Base-by-base conservation (phyloP, 1,140 invertebrate genomes). In the Bicyclus anynana region DNA sequence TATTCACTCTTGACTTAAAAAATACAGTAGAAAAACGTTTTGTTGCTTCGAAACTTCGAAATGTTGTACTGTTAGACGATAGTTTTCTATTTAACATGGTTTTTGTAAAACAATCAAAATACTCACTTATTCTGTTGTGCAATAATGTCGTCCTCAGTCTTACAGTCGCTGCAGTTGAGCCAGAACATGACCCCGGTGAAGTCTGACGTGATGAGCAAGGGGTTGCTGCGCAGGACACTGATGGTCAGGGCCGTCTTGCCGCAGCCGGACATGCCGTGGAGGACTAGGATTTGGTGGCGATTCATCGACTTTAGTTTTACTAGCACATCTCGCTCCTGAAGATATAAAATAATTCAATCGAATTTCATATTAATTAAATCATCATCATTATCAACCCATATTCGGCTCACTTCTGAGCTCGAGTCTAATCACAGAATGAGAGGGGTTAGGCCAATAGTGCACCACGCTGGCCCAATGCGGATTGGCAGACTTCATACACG, bases 171-270 rank as follows among this genome's bases (percentile, higher is more conserved):
- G n/a, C 90, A 72, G 56, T 87, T 89, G 3, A 89, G 67, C 89
- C 89, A 90, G 57, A 89, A 89, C 10, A 90, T 80, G 10, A 77
- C 74, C 2, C 81, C 77, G 21, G 77, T 77, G 53, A 88, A 83
- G 65, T 86, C 89, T 13, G 65, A 66, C 7, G 84, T 82, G 37
- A 89, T 77, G 5, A 93, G 74, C 40, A 87, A 63, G 6, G 77
- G 75, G 59, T 93, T 89, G 20, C 69, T 65, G 10, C 92, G 77
- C 1, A 94, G 67, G 5, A 90, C 90, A 54, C 90, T 91, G 18
- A 90, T 88, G n/a, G 91, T 91, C n/a, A 94, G 74, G 35, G 90
- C 90, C 0, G 93, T 92, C 87, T 94, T 94, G n/a, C 93, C 93
- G 65, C 89, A 92, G 10, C 93, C 93, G 20, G 91, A 89, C 92